A percentile compares a stretch with the other conserved stretches of the same genome.
Evolutionary conservation across 2,888 invertebrate species (phyloP).

Genomic region (Pollenia angustigena): DNA sequence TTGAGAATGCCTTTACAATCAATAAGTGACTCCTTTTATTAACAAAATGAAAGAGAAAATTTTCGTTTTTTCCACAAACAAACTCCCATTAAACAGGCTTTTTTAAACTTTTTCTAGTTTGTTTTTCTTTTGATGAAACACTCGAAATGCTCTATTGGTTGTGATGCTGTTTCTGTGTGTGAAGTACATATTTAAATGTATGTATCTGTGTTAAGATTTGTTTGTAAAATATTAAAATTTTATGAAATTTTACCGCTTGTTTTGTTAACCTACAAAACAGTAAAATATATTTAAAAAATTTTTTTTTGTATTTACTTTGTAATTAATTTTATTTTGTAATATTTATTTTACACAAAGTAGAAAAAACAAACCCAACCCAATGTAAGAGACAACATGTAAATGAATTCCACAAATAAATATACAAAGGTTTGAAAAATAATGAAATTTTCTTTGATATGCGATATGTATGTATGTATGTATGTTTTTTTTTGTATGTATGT

Average conservation of each 20-base stretch:
- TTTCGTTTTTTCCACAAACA: not conserved
- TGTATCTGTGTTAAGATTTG: not conserved
- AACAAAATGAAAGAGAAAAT: not conserved
- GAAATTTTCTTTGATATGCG: too few relatives aligned
- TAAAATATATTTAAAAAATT: slow-evolving; percentile 7
- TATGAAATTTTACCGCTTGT: slow-evolving; percentile 9
- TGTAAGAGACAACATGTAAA: slow-evolving; percentile 17
- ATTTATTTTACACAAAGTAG: slow-evolving; percentile 2
- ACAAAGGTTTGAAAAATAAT: too few relatives aligned
- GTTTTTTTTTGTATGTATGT: too few relatives aligned
- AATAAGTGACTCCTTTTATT: not conserved
- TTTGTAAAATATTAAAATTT: not conserved
- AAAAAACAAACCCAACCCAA: not conserved
- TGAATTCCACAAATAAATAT: not conserved
- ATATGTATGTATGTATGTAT: too few relatives aligned
- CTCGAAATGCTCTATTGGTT: not conserved
- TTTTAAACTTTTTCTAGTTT: too few relatives aligned
- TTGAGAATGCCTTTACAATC: not conserved
- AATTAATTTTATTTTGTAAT: not conserved
- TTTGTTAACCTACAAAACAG: slow-evolving; percentile 45
- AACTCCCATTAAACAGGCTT: too few relatives aligned
- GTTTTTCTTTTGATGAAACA: not conserved
- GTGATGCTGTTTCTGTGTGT: not conserved
- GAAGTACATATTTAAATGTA: not conserved
- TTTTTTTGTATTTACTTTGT: slow-evolving; percentile 6